phyloP scores from a whole-genome alignment of 2,888 invertebrate genomes.

The Pammene fasciana region DNA sequence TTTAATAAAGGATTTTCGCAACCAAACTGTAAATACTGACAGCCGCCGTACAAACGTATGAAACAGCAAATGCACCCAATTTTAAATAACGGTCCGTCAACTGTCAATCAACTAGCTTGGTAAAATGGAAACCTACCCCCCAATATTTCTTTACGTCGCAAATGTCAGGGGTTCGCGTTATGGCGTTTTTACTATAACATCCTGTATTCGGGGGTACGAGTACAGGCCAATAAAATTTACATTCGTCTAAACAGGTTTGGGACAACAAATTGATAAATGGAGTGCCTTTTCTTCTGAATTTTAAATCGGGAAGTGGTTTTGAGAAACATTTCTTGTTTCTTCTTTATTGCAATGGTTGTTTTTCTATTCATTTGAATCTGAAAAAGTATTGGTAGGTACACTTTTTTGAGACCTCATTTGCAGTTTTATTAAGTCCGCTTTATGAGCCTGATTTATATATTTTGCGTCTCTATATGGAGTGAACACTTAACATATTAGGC shows the following conservation, averaged over 20 bases:
- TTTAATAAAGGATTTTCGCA: no score
- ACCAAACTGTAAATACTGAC: no score
- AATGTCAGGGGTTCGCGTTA: conserved; percentile 50
- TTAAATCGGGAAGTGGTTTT: conserved; percentile 47
- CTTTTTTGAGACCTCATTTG: no score
- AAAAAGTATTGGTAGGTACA: no score
- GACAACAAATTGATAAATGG: conserved; percentile 46
- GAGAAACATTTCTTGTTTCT: background rate
- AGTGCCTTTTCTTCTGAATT: conserved; percentile 46
- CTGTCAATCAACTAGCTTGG: conserved; percentile 4
- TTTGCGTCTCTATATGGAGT: no score
- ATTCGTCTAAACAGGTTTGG: conserved; percentile 55
- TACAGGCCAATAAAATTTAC: conserved; percentile 59
- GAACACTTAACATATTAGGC: no score
- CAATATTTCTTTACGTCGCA: conserved; percentile 59
- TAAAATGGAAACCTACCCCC: conserved; percentile 40
- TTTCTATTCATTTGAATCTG: background rate
- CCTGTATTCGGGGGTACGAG: conserved; percentile 54
- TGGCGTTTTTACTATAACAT: conserved; percentile 54
- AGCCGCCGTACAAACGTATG: no score
- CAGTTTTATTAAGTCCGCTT: no score
- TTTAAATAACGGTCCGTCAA: background rate
- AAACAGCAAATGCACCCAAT: no score
- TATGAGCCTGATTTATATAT: no score
- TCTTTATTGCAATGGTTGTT: conserved; percentile 2